Conservation (phyloP, 1,140 invertebrate species). For the Pogonomyrmex californicus region DNA sequence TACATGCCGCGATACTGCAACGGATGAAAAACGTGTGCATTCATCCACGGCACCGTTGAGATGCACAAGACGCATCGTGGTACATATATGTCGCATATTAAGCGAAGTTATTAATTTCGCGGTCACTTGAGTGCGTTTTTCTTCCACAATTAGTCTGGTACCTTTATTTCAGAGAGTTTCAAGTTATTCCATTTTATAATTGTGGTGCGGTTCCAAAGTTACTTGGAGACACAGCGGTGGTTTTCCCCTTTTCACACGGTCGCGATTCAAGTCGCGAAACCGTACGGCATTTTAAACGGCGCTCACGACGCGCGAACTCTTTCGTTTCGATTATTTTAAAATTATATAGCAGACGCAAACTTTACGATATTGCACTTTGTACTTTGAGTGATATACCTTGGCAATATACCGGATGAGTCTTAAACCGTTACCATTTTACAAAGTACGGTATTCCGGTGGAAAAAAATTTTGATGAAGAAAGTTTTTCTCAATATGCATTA, state of each 20-base stretch:
- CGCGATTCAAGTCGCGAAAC: slow-evolving; percentile 40
- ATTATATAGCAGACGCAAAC: slow-evolving; percentile 25
- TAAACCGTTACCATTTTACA: neutral
- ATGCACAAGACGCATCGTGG: slow-evolving; percentile 33
- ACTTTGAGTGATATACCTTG: slow-evolving; percentile 19
- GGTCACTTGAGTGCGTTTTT: slow-evolving; percentile 60
- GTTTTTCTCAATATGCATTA: neutral
- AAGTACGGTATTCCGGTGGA: neutral
- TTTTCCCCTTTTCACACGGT: neutral
- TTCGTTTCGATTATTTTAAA: slow-evolving; percentile 61
- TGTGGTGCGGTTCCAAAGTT: slow-evolving; percentile 76
- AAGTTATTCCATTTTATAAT: slow-evolving; percentile 79
- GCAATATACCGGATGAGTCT: neutral
- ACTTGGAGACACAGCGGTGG: slow-evolving; percentile 50
- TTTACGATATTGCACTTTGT: slow-evolving; percentile 42
- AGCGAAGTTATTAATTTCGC: slow-evolving; percentile 73
- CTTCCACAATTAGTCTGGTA: slow-evolving; percentile 14
- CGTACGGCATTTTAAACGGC: slow-evolving; percentile 59
- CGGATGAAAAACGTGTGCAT: slow-evolving; percentile 19
- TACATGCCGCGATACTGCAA: neutral
- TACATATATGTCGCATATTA: slow-evolving; percentile 61
- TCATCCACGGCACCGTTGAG: slow-evolving; percentile 2
- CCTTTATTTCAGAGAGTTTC: slow-evolving; percentile 77
- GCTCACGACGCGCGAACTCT: slow-evolving; percentile 33
- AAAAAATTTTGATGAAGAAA: slow-evolving; percentile 9